A percentile compares a stretch with the other conserved stretches of the same genome.
These are phyloP conservation scores for Lucilia cuprina DNA, from an alignment of 1,140 invertebrate genomes.

Conservation along the genomic window DNA sequence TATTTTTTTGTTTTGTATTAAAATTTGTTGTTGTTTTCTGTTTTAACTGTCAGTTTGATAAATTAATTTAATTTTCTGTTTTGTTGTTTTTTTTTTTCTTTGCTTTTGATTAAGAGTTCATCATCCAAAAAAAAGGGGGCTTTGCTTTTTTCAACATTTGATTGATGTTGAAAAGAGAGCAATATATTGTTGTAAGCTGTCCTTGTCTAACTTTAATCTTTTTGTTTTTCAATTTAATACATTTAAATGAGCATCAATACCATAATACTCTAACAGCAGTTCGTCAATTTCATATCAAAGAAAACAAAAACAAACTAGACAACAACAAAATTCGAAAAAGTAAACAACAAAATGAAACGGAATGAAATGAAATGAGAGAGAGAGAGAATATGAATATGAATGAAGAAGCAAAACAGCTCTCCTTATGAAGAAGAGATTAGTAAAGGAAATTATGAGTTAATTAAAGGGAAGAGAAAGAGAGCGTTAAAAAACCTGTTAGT, in stretches of 20 bases:
- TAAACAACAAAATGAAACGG: background rate
- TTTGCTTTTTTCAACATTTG: background rate
- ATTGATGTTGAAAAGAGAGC: background rate
- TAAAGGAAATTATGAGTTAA: no score
- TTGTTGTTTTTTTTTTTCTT: no score
- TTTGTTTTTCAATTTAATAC: slow-evolving; percentile 1
- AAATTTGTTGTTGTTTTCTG: background rate
- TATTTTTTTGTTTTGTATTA: background rate
- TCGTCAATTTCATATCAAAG: slow-evolving; percentile 27
- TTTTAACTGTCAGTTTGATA: background rate
- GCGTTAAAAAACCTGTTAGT: background rate
- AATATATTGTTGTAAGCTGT: background rate
- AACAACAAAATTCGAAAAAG: background rate
- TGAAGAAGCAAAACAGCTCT: background rate
- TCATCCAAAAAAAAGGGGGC: background rate
- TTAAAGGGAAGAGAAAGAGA: background rate
- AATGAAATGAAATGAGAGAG: background rate
- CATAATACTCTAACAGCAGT: slow-evolving; percentile 7
- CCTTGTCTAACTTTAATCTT: background rate
- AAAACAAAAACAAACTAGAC: background rate
- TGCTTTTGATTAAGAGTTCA: background rate
- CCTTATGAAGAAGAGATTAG: background rate
- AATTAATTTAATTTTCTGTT: background rate
- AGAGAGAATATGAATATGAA: no score
- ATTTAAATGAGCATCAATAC: slow-evolving; percentile 29